Evolutionary conservation across 1,140 invertebrate species (phyloP), one percentile per base, ranked within the genome.

Genomic region (Mya arenaria): DNA sequence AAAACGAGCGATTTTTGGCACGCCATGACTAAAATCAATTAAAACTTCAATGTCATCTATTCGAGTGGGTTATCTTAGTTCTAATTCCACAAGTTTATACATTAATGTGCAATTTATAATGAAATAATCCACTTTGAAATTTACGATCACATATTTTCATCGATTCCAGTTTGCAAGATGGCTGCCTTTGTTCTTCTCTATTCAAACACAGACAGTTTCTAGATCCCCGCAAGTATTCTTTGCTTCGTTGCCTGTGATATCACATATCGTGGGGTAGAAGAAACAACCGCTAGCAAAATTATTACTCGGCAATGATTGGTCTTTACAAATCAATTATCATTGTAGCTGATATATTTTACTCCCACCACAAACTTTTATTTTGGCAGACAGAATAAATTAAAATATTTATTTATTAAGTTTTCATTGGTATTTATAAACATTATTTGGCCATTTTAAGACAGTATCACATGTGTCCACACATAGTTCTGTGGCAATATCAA

Each of bases 161-260:
- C 36, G 44, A 48, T 74, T 48, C 41, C 62, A 23, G 69, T 28
- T 52, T 17, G 4, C 37, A 73, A 82, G 66, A 82, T 82, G 79
- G 73, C 82, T 66, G 74, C 72, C 82, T 84, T 84, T 84, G 82
- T 84, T 73, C 82, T 69, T 15, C 71, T 56, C 55, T 60, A 60
- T 66, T 71, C 48, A 84, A 73, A 74, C 75, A 79, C 30, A 58
- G n/a, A 62, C 41, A 66, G 82, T 84, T 84, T 84, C 69, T 56
- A 74, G 69, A 84, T 84, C 82, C 79, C 79, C 79, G 10, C 28
- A 34, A 55, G 52, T 34, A 73, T 48, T 71, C 37, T 34, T 52
- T 37, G 25, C 23, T 52, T 37, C 30, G 28, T 36, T 19, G 41
- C 17, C 62, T 48, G 48, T 28, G 17, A 19, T 4, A 56, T n/a